Evolutionary conservation across 1,140 invertebrate species (phyloP).

Genomic region (Lycorma delicatula): DNA sequence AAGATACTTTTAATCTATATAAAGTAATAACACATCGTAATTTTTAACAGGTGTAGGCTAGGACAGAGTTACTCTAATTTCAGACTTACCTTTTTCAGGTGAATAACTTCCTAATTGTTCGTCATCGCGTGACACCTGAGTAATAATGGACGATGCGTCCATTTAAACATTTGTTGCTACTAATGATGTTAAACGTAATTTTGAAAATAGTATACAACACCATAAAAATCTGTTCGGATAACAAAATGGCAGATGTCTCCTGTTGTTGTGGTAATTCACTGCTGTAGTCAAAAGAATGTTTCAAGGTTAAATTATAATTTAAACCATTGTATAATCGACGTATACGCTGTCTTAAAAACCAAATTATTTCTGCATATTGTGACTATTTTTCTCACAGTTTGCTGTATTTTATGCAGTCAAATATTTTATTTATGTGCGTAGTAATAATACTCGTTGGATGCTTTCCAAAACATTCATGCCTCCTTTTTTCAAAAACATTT

Average conservation of each 20-base stretch:
- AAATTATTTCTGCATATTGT: not conserved
- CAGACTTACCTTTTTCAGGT: slow-evolving; percentile 77
- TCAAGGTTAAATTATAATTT: not conserved
- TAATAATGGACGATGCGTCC: slow-evolving; percentile 98
- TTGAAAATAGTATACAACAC: slow-evolving; percentile 8
- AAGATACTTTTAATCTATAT: too few species aligned
- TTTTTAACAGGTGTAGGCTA: slow-evolving; percentile 15
- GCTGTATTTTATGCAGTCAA: not conserved
- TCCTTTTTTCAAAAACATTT: not conserved
- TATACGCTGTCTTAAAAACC: not conserved
- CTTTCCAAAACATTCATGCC: not conserved
- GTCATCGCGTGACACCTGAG: slow-evolving; percentile 93
- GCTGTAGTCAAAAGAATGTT: not conserved
- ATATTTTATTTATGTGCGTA: not conserved
- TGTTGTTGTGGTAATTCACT: slow-evolving; percentile 1
- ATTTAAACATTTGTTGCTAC: slow-evolving; percentile 69
- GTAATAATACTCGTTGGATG: too few species aligned
- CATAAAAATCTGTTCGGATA: slow-evolving; percentile 15
- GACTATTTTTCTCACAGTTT: not conserved
- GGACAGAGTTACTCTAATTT: slow-evolving; percentile 1
- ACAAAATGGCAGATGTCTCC: slow-evolving; percentile 16
- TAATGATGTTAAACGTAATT: slow-evolving; percentile 3
- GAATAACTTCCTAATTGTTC: slow-evolving; percentile 86
- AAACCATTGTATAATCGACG: not conserved
- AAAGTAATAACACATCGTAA: too few species aligned